Percentiles rank a stretch among this genome's conserved stretches.
These are phyloP conservation scores for Synanthedon formicaeformis DNA, from an alignment of 2,888 invertebrate species.

Conservation along the genomic window DNA sequence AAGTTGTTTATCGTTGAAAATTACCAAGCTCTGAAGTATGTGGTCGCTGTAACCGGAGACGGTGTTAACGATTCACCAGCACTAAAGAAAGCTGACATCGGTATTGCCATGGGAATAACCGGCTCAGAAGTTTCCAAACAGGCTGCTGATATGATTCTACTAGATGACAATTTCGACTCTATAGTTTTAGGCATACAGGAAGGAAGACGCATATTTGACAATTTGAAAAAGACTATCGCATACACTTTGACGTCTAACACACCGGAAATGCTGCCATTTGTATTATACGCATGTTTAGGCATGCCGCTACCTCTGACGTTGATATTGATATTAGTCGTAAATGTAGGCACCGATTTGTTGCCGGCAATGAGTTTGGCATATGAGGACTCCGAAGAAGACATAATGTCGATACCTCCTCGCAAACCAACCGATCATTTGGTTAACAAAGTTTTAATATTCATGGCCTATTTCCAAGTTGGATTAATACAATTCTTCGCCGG, in stretches of 20 bases:
- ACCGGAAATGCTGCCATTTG: conserved; percentile 87
- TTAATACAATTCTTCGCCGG: conserved; percentile 86
- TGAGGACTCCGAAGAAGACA: conserved; percentile 80
- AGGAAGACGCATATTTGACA: conserved; percentile 85
- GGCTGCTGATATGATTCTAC: conserved; percentile 90
- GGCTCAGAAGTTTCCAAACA: conserved; percentile 87
- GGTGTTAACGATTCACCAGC: conserved; percentile 92
- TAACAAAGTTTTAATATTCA: conserved; percentile 74
- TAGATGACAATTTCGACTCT: conserved; percentile 90
- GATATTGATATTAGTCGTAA: conserved; percentile 76
- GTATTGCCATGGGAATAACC: conserved; percentile 83
- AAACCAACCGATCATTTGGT: conserved; percentile 67
- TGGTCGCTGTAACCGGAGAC: conserved; percentile 90
- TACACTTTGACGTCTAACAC: conserved; percentile 87
- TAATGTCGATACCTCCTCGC: conserved; percentile 75
- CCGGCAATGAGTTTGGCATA: conserved; percentile 85
- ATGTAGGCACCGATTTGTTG: conserved; percentile 83
- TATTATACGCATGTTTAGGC: conserved; percentile 77
- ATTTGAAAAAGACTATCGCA: conserved; percentile 87
- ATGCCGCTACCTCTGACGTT: conserved; percentile 79
- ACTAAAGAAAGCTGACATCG: conserved; percentile 86
- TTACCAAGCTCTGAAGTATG: conserved; percentile 80
- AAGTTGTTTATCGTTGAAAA: conserved; percentile 80
- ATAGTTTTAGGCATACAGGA: conserved; percentile 88
- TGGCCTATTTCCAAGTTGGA: conserved; percentile 89